A percentile compares a stretch with the other conserved stretches of the same genome.
phyloP scores from a whole-genome alignment of 2,797 vertebrate species.

The Enteromius thamalakanensis region DNA sequence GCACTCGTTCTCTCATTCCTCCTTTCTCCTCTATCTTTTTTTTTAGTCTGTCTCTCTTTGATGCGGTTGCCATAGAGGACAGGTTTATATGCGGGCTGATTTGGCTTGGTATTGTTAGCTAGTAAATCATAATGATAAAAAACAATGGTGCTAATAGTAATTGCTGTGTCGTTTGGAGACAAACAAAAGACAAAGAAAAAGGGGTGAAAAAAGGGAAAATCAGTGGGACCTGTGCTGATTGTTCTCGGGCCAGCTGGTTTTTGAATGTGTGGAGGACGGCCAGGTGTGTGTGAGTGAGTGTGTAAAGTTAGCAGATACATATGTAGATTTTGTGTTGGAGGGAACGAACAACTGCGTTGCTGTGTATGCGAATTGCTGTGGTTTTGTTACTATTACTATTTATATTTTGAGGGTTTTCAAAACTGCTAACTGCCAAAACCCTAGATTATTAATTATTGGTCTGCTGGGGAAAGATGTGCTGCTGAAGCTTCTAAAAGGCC shows the following conservation, averaged over 20 bases:
- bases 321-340: not conserved
- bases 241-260: conserved; percentile 63
- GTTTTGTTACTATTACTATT: not conserved
- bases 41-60: conserved; percentile 64
- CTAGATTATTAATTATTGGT: not conserved
- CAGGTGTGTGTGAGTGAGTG: conserved; percentile 42
- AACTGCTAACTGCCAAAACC: not conserved
- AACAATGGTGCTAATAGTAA: conserved; percentile 70
- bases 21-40: conserved; percentile 47
- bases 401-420: not conserved
- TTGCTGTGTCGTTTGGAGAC: conserved; percentile 59
- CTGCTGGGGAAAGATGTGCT: not conserved
- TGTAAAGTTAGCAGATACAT: not conserved
- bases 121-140: conserved; percentile 66
- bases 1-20: conserved; percentile 62
- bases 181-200: conserved; percentile 53
- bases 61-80: conserved; percentile 80
- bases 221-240: conserved; percentile 56
- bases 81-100: conserved; percentile 73
- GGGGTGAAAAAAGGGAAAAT: conserved; percentile 40
- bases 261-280: conserved; percentile 57
- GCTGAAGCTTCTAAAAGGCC: not conserved
- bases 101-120: conserved; percentile 69
- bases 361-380: not conserved
- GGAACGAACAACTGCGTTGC: not conserved